Percentiles rank a stretch among this genome's conserved stretches.
These are phyloP conservation scores for Cetonia aurata DNA, from an alignment of 2,888 invertebrate species.

Conservation along the genomic window DNA sequence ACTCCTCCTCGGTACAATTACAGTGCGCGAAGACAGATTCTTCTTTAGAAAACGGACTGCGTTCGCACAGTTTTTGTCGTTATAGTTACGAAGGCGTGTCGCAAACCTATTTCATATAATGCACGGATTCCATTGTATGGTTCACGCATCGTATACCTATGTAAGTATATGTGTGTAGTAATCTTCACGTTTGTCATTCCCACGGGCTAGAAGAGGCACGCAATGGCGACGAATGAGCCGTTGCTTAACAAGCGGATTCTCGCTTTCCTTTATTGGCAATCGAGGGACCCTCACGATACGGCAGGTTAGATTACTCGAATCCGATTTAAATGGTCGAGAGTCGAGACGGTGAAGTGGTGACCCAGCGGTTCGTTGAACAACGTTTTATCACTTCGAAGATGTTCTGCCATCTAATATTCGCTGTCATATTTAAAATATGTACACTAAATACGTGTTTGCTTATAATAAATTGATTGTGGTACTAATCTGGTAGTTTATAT, in stretches of 20 bases:
- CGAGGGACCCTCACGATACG: conserved; percentile 4
- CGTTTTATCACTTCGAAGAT: conserved; percentile 15
- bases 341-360: conserved; percentile 7
- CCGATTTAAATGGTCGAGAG: conserved; percentile 19
- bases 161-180: conserved; percentile 1
- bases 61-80: conserved; percentile 11
- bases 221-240: conserved; percentile 11
- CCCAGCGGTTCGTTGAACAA: conserved; percentile 21
- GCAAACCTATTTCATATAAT: conserved; percentile 17
- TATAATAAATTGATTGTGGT: no score
- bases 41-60: conserved; percentile 10
- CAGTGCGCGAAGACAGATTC: conserved; percentile 4
- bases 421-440: background rate
- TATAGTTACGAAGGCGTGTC: conserved; percentile 11
- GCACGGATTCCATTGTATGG: conserved; percentile 17
- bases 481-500: no score
- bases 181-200: conserved; percentile 27
- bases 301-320: conserved; percentile 7
- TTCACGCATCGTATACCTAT: background rate
- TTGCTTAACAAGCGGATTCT: conserved; percentile 27
- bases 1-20: background rate
- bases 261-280: conserved; percentile 36
- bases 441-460: no score
- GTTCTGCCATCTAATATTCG: background rate
- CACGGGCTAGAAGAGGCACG: conserved; percentile 20